Evolutionary conservation across 1,140 invertebrate genomes (phyloP), one percentile per base, ranked within the genome.

Genomic region (Aporrectodea caliginosa): DNA sequence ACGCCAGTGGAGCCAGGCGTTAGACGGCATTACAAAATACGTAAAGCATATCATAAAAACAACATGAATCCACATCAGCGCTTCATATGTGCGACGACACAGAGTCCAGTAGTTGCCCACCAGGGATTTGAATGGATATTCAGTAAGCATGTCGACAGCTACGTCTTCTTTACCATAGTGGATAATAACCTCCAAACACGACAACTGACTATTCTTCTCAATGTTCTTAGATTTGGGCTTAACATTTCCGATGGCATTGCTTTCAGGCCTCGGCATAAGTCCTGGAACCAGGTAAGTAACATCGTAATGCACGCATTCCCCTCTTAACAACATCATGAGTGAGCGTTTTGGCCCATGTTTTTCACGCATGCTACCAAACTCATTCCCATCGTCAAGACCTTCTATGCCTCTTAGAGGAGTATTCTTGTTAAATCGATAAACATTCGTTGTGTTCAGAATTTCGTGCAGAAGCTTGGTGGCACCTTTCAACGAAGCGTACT

Each of bases 31-130:
- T 35, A 14, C 43, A 32, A 68, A 78, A 22, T 35, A 71, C 16
- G 35, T 71, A 73, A 81, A 79, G 34, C 73, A 35, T 16, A 34
- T 69, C 79, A 82, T 81, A 31, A 74, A 79, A n/a, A 79, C 35
- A 2, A 81, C 73, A 77, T 82, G 81, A 2, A 82, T 35, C 34
- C 68, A 69, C 80, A 82, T 78, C 0, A 81, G 35, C 1, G 69
- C 31, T 1, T 69, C 68, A 69, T 79, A 82, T 1, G 69, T 73
- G 14, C 77, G 43, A 31, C 81, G 76, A 35, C 81, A 82, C 1
- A 43, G 69, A 1, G 27, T 79, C 80, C 80, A 82, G 73, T 79
- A 79, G 29, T 81, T 81, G 0, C n/a, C 16, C 27, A 79, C 77
- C 22, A 82, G 69, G 31, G 73, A 35, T 1, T 75, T 71, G 16